A percentile compares a stretch with the other conserved stretches of the same genome.
Conservation (phyloP, 2,797 vertebrate species). For the Poecile montanus region DNA sequence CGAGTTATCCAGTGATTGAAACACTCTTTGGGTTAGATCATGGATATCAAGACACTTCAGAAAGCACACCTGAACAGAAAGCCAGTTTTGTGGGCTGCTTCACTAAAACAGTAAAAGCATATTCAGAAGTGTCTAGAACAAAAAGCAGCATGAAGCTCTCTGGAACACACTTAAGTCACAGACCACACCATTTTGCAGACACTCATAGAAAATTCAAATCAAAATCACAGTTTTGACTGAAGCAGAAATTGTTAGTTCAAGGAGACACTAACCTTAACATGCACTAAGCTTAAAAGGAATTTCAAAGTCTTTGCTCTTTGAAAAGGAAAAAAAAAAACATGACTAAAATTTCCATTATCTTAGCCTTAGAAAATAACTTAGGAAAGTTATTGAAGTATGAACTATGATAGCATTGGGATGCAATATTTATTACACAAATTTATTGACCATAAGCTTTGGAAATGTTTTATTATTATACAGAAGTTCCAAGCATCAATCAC, state of each 20-base stretch:
- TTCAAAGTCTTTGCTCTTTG: slow-evolving; percentile 15
- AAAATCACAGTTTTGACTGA: background rate
- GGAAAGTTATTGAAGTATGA: slow-evolving; percentile 32
- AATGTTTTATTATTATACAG: slow-evolving; percentile 56
- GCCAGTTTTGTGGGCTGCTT: background rate
- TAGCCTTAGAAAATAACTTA: background rate
- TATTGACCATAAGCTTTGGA: slow-evolving; percentile 53
- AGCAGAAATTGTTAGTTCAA: background rate
- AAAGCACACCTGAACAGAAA: background rate
- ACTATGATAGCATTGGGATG: slow-evolving; percentile 40
- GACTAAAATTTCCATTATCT: slow-evolving; percentile 47
- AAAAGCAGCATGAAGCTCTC: background rate
- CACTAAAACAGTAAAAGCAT: background rate
- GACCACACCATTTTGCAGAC: background rate
- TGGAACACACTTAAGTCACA: background rate
- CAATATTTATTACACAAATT: slow-evolving; percentile 24
- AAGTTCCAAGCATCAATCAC: slow-evolving; percentile 31
- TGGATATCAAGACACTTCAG: background rate
- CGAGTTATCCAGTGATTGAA: background rate
- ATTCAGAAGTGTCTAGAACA: background rate
- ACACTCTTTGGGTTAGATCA: background rate
- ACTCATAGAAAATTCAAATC: background rate
- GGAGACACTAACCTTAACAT: slow-evolving; percentile 24
- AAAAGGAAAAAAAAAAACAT: slow-evolving; percentile 5
- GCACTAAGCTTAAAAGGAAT: background rate